phyloP scores from a whole-genome alignment of 2,888 invertebrate species.

The Ophraella communa region DNA sequence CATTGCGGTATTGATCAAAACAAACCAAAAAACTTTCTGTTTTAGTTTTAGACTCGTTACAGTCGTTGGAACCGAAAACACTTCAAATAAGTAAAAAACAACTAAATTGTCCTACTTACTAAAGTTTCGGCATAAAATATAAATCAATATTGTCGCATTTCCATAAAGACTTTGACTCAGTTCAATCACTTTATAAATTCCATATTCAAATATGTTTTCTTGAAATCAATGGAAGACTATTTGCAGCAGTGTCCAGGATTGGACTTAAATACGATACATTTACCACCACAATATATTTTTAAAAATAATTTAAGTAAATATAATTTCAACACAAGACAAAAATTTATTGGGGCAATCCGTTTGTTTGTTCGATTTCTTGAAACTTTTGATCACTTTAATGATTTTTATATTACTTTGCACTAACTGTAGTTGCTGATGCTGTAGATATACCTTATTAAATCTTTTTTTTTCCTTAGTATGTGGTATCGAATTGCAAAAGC shows the following conservation, averaged over 20 bases:
- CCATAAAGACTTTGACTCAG: constrained; percentile 21
- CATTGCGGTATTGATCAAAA: neutral
- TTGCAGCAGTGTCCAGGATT: constrained; percentile 41
- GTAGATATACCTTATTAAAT: no score
- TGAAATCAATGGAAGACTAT: constrained; percentile 51
- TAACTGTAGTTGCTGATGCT: no score
- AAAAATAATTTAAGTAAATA: no score
- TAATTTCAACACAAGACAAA: no score
- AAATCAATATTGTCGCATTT: constrained; percentile 17
- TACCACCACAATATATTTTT: neutral
- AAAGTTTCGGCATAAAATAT: constrained; percentile 21
- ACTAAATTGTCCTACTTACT: constrained; percentile 4
- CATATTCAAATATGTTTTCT: constrained; percentile 49
- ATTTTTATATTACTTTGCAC: no score
- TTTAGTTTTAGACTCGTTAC: neutral
- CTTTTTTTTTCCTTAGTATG: no score
- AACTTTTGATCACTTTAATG: no score
- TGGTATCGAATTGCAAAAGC: neutral
- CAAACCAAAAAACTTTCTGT: neutral
- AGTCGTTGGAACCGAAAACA: no score
- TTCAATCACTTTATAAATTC: constrained; percentile 38
- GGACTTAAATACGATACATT: neutral
- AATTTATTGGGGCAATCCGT: no score
- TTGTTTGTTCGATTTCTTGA: no score
- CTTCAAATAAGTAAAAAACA: no score